Percentiles rank a stretch among this genome's conserved stretches.
Evolutionary conservation across 2,797 vertebrate genomes (phyloP).

Genomic region (Corythornis leucogaster): DNA sequence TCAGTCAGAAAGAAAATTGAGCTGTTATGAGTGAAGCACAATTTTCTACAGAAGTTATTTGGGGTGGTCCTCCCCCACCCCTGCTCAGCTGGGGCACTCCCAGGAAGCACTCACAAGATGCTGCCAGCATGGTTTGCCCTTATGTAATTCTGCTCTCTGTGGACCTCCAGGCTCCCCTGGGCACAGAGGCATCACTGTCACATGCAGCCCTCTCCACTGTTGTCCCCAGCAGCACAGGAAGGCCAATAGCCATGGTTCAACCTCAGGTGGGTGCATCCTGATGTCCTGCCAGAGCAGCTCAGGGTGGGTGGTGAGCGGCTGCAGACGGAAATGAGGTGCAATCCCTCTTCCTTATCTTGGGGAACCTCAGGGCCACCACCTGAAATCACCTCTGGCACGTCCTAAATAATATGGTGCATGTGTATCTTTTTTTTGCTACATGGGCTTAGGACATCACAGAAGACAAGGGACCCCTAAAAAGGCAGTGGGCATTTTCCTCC

Average conservation of each 20-base stretch:
- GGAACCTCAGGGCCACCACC: neutral
- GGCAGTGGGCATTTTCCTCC: neutral
- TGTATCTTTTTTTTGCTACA: neutral
- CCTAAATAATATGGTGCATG: neutral
- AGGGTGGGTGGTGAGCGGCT: neutral
- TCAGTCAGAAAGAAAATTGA: no score
- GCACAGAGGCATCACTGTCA: neutral
- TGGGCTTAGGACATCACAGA: neutral
- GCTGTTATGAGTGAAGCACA: no score
- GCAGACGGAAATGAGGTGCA: accelerated
- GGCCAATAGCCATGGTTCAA: neutral
- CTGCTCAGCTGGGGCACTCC: accelerated
- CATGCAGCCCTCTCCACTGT: neutral
- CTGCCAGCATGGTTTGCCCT: neutral
- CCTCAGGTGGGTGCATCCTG: accelerated
- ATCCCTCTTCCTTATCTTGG: neutral
- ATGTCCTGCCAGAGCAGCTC: neutral
- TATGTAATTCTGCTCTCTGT: neutral
- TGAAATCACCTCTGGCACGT: neutral
- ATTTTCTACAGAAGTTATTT: no score
- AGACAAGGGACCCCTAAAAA: neutral
- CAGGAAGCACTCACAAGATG: neutral
- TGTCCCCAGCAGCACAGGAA: neutral
- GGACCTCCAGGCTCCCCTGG: neutral
- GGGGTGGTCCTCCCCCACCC: no score